phyloP scores from a whole-genome alignment of 2,888 invertebrate genomes.

The Orthosia gracilis region DNA sequence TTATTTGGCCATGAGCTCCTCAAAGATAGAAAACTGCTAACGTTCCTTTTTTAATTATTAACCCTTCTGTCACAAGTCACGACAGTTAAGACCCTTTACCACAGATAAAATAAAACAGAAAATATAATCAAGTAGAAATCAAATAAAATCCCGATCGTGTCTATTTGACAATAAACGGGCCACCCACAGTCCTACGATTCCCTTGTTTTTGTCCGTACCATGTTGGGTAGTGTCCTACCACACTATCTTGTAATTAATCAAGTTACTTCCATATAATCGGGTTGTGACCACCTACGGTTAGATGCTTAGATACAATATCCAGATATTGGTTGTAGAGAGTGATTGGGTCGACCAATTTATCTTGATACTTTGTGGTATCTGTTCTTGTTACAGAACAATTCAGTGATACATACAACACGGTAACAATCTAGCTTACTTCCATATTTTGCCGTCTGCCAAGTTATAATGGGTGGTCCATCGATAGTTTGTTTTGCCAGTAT shows the following conservation, averaged over 20 bases:
- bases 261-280: constrained; percentile 54
- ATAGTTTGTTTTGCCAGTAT: background rate
- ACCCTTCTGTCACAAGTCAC: background rate
- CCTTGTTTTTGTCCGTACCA: constrained; percentile 52
- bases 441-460: background rate
- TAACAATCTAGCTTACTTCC: background rate
- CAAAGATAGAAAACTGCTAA: background rate
- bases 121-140: constrained; percentile 29
- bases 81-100: background rate
- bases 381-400: background rate
- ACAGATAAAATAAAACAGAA: constrained; percentile 27
- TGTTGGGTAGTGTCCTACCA: constrained; percentile 50
- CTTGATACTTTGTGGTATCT: constrained; percentile 12
- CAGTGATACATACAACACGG: background rate
- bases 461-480: background rate
- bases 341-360: constrained; percentile 26
- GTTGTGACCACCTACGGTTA: constrained; percentile 61
- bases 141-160: constrained; percentile 43
- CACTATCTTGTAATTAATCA: constrained; percentile 66
- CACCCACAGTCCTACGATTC: constrained; percentile 62
- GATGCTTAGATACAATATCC: constrained; percentile 51
- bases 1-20: no score
- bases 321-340: constrained; percentile 39
- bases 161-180: constrained; percentile 59
- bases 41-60: background rate